These are phyloP conservation scores for Heterodera filipjevi DNA, from an alignment of 2,888 invertebrate species.

Conservation along the genomic window DNA sequence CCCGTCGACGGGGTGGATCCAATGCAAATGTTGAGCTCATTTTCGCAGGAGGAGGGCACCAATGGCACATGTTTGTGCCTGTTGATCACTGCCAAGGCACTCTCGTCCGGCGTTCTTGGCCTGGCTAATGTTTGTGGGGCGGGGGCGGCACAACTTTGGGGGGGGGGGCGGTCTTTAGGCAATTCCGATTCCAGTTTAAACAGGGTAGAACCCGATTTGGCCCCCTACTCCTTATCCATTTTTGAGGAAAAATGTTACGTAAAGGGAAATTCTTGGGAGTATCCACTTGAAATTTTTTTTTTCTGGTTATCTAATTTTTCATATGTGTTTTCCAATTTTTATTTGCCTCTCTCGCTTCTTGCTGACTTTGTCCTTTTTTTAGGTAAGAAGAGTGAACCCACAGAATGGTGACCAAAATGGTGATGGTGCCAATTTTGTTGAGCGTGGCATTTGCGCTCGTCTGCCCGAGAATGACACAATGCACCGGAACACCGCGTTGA, in stretches of 20 bases:
- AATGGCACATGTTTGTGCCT: conserved; percentile 41
- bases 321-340: too few species aligned
- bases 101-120: conserved; percentile 36
- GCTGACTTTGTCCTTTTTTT: too few species aligned
- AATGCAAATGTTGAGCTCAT: conserved; percentile 38
- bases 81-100: conserved; percentile 43
- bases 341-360: not conserved
- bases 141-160: not conserved
- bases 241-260: too few species aligned
- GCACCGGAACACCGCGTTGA: conserved; percentile 37
- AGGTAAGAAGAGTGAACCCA: not conserved
- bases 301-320: too few species aligned
- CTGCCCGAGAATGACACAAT: conserved; percentile 13
- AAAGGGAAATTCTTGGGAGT: too few species aligned
- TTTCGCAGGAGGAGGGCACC: conserved; percentile 45
- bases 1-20: conserved; percentile 31
- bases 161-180: not conserved
- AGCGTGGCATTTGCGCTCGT: conserved; percentile 34
- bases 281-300: too few species aligned
- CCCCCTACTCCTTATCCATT: too few species aligned
- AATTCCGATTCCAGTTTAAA: too few species aligned
- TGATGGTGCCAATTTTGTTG: not conserved
- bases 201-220: too few species aligned
- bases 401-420: not conserved
- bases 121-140: conserved; percentile 39